Base-by-base conservation (phyloP, 2,113 vertebrate genomes). In the Salvelinus alpinus region DNA sequence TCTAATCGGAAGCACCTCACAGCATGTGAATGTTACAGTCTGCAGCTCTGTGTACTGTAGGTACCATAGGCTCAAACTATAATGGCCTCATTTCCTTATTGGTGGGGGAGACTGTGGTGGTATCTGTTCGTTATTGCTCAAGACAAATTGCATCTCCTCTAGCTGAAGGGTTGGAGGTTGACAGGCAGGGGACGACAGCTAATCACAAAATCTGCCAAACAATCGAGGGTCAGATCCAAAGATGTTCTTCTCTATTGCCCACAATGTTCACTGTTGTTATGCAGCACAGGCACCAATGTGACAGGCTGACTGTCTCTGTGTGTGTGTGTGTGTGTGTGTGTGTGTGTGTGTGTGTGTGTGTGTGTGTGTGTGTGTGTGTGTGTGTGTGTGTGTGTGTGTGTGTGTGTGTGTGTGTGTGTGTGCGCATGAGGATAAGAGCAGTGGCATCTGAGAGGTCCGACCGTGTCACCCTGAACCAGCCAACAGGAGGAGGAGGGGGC, bases 161-260 rank as follows among this genome's bases (percentile, higher is more conserved):
- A 84, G 85, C 82, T 65, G 34, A 79, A 80, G 82, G 85, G 88
- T 90, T 81, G 84, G 86, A 89, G 83, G 84, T 82, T 92, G 90
- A 90, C 90, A 91, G 90, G 89, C 86, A 87, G 83, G 77, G 87
- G 81, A 90, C 86, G 85, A 88, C 88, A 91, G 88, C 86, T 88
- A 90, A 90, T 91, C 91, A 91, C 89, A 91, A 90, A 92, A 91
- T 88, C 91, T 86, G 85, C 87, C 90, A 88, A 90, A 92, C 89
- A 90, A 91, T 90, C 85, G 77, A 86, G 87, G 90, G 89, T 91
- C 87, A 92, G 86, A 91, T 89, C 88, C 88, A 86, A 89, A 92
- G 89, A 92, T 90, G 88, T 87, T 89, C 88, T 87, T 89, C 89
- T 87, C 84, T 87, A 88, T 91, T 89, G 88, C 85, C 91, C 85